Evolutionary conservation across 2,888 invertebrate species (phyloP).

Genomic region (Idaea dimidiata): DNA sequence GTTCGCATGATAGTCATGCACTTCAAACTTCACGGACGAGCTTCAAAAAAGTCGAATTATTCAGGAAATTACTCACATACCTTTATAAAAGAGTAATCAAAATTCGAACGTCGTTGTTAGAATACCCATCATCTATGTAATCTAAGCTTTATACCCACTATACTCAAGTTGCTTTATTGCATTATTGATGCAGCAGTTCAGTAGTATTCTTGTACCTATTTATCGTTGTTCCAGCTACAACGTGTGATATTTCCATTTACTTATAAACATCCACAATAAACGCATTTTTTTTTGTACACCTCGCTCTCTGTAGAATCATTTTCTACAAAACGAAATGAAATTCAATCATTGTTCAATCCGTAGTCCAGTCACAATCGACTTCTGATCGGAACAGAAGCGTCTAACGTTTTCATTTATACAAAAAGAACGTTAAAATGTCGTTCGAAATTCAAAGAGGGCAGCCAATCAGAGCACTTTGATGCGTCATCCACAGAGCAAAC

Average conservation of each 20-base stretch:
- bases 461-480: conserved; percentile 26
- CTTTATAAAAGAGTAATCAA: no score
- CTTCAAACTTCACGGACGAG: no score
- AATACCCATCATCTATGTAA: no score
- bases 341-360: not conserved
- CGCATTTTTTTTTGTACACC: not conserved
- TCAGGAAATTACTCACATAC: no score
- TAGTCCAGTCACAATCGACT: conserved; percentile 1
- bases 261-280: not conserved
- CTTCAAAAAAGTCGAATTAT: no score
- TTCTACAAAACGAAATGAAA: not conserved
- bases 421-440: conserved; percentile 12
- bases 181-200: no score
- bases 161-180: no score
- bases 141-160: no score
- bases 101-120: no score
- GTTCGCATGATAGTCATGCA: no score
- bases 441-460: conserved; percentile 19
- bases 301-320: not conserved
- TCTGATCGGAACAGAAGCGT: not conserved
- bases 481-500: conserved; percentile 28
- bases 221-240: not conserved
- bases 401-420: not conserved
- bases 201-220: not conserved
- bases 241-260: not conserved